Percentiles rank a stretch among this genome's conserved stretches.
Evolutionary conservation across 2,888 invertebrate species (phyloP).

Genomic region (Cephus sareptanus): DNA sequence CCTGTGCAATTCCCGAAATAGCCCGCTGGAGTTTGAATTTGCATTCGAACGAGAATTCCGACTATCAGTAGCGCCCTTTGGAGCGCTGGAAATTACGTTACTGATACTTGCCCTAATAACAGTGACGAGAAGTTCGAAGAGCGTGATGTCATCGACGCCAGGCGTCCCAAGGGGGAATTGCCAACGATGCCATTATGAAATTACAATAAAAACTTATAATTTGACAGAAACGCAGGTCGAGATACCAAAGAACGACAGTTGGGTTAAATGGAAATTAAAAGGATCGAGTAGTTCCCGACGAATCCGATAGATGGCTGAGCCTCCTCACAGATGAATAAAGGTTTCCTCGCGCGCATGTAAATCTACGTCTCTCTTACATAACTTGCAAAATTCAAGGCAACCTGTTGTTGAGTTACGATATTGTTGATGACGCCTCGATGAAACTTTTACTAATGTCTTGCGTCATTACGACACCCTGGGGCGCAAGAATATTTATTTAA

Average conservation of each 20-base stretch:
- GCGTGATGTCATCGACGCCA: neutral
- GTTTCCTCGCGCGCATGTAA: neutral
- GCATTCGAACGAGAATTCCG: neutral
- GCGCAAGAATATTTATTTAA: neutral
- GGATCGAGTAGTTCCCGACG: too few species aligned
- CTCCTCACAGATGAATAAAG: neutral
- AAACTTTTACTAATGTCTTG: neutral
- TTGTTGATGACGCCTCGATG: neutral
- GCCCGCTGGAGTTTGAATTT: neutral
- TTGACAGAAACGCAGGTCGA: neutral
- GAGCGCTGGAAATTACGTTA: neutral
- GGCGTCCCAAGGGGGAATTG: neutral
- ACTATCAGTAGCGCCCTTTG: neutral
- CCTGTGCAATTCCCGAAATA: neutral
- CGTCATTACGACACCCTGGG: neutral
- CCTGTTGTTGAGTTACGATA: neutral
- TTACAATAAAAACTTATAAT: neutral
- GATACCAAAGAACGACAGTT: neutral
- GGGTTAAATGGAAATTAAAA: neutral
- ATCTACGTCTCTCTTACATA: neutral
- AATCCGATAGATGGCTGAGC: too few species aligned
- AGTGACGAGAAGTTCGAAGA: neutral
- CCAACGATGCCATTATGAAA: neutral
- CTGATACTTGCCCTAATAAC: neutral
- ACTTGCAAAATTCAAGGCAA: neutral